A percentile compares a stretch with the other conserved stretches of the same genome.
Evolutionary conservation across 2,113 vertebrate species (phyloP).

Genomic region (Eubucco bourcierii): DNA sequence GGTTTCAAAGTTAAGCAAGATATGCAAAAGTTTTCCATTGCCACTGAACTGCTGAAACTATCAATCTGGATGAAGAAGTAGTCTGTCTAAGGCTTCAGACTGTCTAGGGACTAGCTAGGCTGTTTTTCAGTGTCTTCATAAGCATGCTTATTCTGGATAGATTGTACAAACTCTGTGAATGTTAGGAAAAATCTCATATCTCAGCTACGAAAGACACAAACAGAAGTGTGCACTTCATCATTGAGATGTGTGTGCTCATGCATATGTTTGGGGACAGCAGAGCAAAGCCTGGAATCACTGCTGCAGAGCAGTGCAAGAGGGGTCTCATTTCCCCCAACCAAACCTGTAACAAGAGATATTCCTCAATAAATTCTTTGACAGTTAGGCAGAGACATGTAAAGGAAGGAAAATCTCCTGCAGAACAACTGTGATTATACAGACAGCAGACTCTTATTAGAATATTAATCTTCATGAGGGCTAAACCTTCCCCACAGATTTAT

Average conservation of each 20-base stretch:
- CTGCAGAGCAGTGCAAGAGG: neutral
- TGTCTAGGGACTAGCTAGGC: neutral
- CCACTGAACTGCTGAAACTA: neutral
- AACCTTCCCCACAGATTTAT: neutral
- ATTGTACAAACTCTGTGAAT: neutral
- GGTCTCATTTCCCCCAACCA: neutral
- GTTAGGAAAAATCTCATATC: neutral
- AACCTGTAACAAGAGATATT: neutral
- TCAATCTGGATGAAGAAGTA: neutral
- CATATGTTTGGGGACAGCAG: accelerated
- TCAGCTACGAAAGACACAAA: neutral
- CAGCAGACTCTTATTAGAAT: neutral
- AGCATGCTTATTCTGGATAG: neutral
- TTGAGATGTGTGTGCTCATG: neutral
- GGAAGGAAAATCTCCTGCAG: neutral
- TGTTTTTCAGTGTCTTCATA: neutral
- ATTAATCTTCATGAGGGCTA: neutral
- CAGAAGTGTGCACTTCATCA: neutral
- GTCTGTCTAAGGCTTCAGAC: neutral
- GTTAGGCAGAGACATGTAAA: neutral
- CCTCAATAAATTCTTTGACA: neutral
- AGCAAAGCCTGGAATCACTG: accelerated
- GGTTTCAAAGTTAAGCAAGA: neutral
- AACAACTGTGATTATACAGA: neutral
- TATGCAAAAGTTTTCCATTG: neutral